Evolutionary conservation across 1,140 invertebrate species (phyloP).

Genomic region (Ylistrum balloti): DNA sequence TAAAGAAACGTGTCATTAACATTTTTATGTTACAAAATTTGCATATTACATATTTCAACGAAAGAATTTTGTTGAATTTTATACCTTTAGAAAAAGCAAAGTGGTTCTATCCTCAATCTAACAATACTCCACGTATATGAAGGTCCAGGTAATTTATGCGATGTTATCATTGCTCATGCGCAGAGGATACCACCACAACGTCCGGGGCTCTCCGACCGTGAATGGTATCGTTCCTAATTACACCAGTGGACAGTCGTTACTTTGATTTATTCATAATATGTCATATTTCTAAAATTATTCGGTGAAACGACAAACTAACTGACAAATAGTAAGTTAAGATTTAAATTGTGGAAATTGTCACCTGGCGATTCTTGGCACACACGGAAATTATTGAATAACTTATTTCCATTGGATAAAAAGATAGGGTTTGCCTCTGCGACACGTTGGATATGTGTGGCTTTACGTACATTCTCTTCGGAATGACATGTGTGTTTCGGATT

Average conservation of each 20-base stretch:
- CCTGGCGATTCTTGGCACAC: neutral
- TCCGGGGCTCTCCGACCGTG: neutral
- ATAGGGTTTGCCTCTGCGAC: neutral
- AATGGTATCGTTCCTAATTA: neutral
- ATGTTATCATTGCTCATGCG: neutral
- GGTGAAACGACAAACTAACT: neutral
- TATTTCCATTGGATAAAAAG: neutral
- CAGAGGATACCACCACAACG: slow-evolving; percentile 1
- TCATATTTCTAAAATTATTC: neutral
- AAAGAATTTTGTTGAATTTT: neutral
- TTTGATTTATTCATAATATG: neutral
- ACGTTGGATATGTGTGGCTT: neutral
- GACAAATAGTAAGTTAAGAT: neutral
- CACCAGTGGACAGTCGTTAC: neutral
- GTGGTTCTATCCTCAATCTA: neutral
- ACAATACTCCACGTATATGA: neutral
- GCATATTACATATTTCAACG: too few relatives aligned
- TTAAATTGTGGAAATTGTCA: neutral
- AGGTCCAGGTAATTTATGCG: neutral
- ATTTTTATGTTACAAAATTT: too few relatives aligned
- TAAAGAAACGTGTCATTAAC: too few relatives aligned
- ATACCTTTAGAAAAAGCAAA: neutral
- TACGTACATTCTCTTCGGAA: neutral
- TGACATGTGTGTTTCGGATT: neutral
- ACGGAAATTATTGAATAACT: neutral